Conservation (phyloP, 2,888 invertebrate genomes). For the Eupithecia vulgata region DNA sequence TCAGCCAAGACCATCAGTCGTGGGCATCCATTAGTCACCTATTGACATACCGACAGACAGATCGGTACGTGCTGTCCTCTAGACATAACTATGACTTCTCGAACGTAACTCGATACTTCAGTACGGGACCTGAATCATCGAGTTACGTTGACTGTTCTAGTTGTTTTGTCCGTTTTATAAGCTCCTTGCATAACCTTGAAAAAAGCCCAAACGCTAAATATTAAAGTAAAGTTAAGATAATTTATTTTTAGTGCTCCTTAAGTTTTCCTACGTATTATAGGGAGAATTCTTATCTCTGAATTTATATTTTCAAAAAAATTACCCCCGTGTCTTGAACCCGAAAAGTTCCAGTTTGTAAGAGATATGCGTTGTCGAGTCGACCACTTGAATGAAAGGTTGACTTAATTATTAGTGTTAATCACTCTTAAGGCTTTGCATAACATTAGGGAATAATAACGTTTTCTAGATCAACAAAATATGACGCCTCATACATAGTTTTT, state of each 20-base stretch:
- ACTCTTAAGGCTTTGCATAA: background rate
- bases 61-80: constrained; percentile 66
- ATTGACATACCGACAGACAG: constrained; percentile 75
- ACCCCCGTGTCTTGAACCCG: background rate
- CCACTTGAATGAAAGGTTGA: background rate
- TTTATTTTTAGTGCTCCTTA: too few species aligned
- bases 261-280: too few species aligned
- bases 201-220: too few species aligned
- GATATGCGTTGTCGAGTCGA: background rate
- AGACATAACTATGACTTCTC: constrained; percentile 48
- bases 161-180: background rate
- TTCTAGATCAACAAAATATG: background rate
- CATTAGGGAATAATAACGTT: background rate
- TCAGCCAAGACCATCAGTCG: constrained; percentile 53
- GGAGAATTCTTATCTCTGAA: background rate
- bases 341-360: background rate
- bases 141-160: background rate
- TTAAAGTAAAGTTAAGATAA: background rate
- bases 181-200: background rate
- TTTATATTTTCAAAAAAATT: too few species aligned
- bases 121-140: too few species aligned
- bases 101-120: constrained; percentile 25
- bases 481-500: background rate
- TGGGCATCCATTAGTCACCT: constrained; percentile 71
- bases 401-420: background rate